These are phyloP conservation scores for Prunella himalayana DNA, from an alignment of 2,113 vertebrate genomes.

Conservation along the genomic window DNA sequence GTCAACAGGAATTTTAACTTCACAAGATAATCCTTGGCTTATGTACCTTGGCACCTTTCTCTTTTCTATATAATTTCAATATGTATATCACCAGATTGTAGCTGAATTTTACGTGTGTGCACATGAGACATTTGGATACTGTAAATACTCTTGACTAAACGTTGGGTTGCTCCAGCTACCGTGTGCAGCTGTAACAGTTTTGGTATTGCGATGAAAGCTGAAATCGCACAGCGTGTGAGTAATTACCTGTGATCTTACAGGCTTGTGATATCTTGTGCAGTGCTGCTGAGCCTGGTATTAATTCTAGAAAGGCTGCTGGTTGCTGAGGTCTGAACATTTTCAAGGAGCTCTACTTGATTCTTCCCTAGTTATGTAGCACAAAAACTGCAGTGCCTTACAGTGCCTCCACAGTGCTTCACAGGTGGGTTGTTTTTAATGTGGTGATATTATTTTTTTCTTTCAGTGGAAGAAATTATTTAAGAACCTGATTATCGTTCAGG, in stretches of 20 bases:
- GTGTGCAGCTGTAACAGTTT: background rate
- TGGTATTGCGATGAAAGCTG: slow-evolving; percentile 20
- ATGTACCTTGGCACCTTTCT: background rate
- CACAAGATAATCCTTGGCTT: slow-evolving; percentile 16
- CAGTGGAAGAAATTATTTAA: background rate
- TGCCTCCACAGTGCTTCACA: background rate
- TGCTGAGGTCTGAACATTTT: background rate
- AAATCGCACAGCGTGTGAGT: background rate
- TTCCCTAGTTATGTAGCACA: background rate
- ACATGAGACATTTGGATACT: background rate
- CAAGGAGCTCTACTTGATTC: background rate
- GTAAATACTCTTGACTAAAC: background rate
- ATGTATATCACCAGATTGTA: background rate
- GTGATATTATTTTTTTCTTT: background rate
- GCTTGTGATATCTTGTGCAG: slow-evolving; percentile 34
- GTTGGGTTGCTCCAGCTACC: slow-evolving; percentile 23
- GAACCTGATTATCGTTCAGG: background rate
- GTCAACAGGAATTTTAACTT: slow-evolving; percentile 41
- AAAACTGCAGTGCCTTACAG: background rate
- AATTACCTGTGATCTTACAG: slow-evolving; percentile 25
- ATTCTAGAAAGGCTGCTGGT: background rate
- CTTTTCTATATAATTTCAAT: background rate
- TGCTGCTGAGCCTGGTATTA: background rate
- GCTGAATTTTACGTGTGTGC: background rate
- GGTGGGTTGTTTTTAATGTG: background rate